Base-by-base conservation (phyloP, 2,797 vertebrate species). In the Bovichtus variegatus region DNA sequence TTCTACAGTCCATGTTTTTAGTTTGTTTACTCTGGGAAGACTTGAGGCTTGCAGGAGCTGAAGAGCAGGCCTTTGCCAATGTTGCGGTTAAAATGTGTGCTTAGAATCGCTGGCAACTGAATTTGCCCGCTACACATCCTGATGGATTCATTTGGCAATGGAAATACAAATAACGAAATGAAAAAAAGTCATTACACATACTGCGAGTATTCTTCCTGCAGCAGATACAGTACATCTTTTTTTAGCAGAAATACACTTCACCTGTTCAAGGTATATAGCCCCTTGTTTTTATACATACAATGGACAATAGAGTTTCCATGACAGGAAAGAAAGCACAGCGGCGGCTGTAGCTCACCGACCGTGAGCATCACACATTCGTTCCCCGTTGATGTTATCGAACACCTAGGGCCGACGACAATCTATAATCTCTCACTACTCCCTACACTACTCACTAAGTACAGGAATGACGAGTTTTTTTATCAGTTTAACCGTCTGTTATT, bases 11-110 rank as follows among this genome's bases (percentile, higher is more conserved):
- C 27, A 27, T 64, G 49, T 36, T 60, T 71, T 67, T 13, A 41
- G 61, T 64, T 60, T 84, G 70, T 82, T 89, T 81, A 71, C 73
- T 66, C 49, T 47, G 46, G 25, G 41, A 70, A 19, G 49, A 55
- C 80, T 49, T 7, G 12, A 72, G 53, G 27, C 29, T 65, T 49
- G 44, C 66, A 61, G 41, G 50, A 59, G 51, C 13, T 31, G 19
- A 61, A 59, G 62, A 72, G 63, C 59, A 55, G 29, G 44, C 21
- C 31, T 3, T n/a, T n/a, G 63, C 58, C 29, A 65, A 64, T 38
- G 46, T 46, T 44, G 38, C 18, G 31, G 36, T 41, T 10, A 18
- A 34, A 21, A 34, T 49, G 12, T 41, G 25, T 9, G 13, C 68
- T 71, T 41, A 21, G n/a, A 2, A 44, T 75, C 40, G 49, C 29